Percentiles rank a stretch among this genome's conserved stretches.
Conservation (phyloP, 92 coral and sea anemone genomes). For the Palythoa grandis region DNA sequence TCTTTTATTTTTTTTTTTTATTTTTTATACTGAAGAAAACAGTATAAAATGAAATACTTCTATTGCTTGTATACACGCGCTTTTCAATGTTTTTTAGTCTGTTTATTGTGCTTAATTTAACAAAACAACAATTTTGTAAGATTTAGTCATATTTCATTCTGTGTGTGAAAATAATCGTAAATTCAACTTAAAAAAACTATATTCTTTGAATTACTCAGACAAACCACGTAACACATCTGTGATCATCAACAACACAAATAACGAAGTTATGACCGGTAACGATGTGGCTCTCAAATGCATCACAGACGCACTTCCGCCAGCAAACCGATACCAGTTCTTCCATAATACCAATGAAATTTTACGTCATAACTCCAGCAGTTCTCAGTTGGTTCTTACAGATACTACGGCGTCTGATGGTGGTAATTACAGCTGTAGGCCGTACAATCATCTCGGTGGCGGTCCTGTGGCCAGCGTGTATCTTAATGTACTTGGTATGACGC, state of each 20-base stretch:
- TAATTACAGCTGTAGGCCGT: not conserved
- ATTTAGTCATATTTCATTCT: not conserved
- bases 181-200: not conserved
- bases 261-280: not conserved
- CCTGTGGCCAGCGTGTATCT: not conserved
- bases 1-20: no score
- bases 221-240: conserved; percentile 33
- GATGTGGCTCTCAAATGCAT: not conserved
- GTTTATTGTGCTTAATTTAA: no score
- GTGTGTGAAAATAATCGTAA: not conserved
- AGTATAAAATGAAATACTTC: no score
- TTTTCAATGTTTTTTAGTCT: no score
- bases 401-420: not conserved
- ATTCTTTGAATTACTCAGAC: conserved; percentile 23
- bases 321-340: not conserved
- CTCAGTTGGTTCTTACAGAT: not conserved
- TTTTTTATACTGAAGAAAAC: no score
- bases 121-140: not conserved
- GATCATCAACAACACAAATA: not conserved
- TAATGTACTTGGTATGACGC: conserved; percentile 27
- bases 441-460: conserved; percentile 37
- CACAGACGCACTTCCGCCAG: conserved; percentile 23
- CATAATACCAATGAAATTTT: not conserved
- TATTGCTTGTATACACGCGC: no score
- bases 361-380: conserved; percentile 29